Percentiles rank a stretch among this genome's conserved stretches.
Evolutionary conservation across 1,140 invertebrate genomes (phyloP).

Genomic region (Drosophila arawakana): DNA sequence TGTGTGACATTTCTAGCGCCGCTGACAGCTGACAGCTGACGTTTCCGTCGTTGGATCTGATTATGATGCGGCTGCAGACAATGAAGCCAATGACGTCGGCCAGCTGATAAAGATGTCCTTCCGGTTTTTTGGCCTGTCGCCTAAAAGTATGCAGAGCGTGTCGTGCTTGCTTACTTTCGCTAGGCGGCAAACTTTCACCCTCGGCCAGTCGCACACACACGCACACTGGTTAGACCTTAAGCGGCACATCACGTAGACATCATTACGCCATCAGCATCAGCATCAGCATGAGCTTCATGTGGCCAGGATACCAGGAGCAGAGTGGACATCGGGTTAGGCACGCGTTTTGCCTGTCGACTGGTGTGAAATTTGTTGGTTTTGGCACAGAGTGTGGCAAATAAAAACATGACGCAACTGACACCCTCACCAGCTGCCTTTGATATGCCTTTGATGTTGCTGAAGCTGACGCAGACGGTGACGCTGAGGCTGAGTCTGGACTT

Average conservation of each 20-base stretch:
- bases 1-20: conserved; percentile 45
- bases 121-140: conserved; percentile 43
- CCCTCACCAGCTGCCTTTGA: conserved; percentile 18
- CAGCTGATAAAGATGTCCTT: conserved; percentile 79
- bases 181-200: conserved; percentile 72
- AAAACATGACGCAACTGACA: conserved; percentile 51
- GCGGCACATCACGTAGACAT: conserved; percentile 74
- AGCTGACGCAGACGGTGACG: conserved; percentile 58
- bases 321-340: conserved; percentile 10
- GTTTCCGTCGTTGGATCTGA: conserved; percentile 39
- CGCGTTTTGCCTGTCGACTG: conserved; percentile 17
- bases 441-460: conserved; percentile 10
- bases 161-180: conserved; percentile 71
- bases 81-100: conserved; percentile 51
- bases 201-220: conserved; percentile 36
- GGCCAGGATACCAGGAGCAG: conserved; percentile 9
- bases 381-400: conserved; percentile 68
- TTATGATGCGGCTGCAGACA: conserved; percentile 56
- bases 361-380: conserved; percentile 24
- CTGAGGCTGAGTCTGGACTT: not conserved
- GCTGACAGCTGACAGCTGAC: conserved; percentile 44
- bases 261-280: conserved; percentile 70
- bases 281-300: not conserved
- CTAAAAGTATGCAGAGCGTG: conserved; percentile 71
- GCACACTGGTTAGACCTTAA: conserved; percentile 53